Evolutionary conservation across 2,888 invertebrate species (phyloP).

Genomic region (Blera fallax): DNA sequence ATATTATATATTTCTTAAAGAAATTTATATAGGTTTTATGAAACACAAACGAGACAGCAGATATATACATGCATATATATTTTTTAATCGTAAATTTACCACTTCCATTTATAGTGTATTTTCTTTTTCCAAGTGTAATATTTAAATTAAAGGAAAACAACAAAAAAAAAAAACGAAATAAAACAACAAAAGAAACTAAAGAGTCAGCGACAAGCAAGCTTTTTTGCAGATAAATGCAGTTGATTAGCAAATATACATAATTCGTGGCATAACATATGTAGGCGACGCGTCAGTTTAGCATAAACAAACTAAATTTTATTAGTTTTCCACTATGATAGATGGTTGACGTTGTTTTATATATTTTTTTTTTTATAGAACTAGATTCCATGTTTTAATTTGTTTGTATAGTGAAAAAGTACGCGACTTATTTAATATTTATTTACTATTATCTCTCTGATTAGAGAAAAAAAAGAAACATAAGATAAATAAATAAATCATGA

Average conservation of each 20-base stretch:
- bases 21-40: conserved; percentile 72
- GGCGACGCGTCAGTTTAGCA: conserved; percentile 40
- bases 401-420: conserved; percentile 61
- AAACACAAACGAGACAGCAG: conserved; percentile 68
- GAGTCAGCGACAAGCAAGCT: conserved; percentile 32
- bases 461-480: conserved; percentile 60
- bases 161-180: conserved; percentile 8
- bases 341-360: conserved; percentile 35
- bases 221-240: conserved; percentile 49
- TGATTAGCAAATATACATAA: conserved; percentile 44
- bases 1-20: conserved; percentile 73
- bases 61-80: conserved; percentile 66
- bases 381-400: conserved; percentile 56
- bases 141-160: conserved; percentile 53
- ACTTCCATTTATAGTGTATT: conserved; percentile 65
- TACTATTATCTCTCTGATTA: conserved; percentile 64
- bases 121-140: conserved; percentile 64
- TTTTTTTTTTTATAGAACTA: conserved; percentile 45
- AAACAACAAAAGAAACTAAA: conserved; percentile 12
- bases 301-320: conserved; percentile 68
- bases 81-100: conserved; percentile 67
- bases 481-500: conserved; percentile 66
- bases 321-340: conserved; percentile 48
- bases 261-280: conserved; percentile 46
- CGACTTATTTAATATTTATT: conserved; percentile 70